These are phyloP conservation scores for Lycaon pictus DNA, from an alignment of 2,113 vertebrate genomes.

Conservation along the genomic window DNA sequence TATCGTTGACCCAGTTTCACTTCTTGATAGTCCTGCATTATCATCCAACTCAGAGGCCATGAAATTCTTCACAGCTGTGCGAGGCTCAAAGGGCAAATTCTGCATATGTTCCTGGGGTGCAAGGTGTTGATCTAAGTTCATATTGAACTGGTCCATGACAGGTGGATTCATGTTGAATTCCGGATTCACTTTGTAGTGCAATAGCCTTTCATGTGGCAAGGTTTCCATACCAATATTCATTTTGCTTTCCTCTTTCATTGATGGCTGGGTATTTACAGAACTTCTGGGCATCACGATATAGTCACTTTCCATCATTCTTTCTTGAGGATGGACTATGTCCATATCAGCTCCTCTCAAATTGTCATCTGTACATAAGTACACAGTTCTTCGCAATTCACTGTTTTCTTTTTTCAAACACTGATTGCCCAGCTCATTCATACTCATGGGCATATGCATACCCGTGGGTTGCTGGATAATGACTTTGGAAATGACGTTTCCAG, in stretches of 20 bases:
- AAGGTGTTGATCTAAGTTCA: constrained; percentile 96
- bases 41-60: constrained; percentile 98
- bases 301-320: constrained; percentile 98
- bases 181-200: constrained; percentile 98
- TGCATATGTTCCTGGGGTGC: constrained; percentile 96
- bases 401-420: constrained; percentile 94
- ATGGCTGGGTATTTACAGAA: constrained; percentile 92
- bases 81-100: constrained; percentile 97
- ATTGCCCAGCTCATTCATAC: constrained; percentile 94
- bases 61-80: constrained; percentile 99
- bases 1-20: constrained; percentile 99
- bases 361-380: constrained; percentile 98
- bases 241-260: constrained; percentile 97
- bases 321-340: constrained; percentile 94
- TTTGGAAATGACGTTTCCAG: constrained; percentile 99
- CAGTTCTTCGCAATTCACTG: constrained; percentile 95
- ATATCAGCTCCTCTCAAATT: constrained; percentile 95
- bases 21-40: constrained; percentile 94
- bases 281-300: constrained; percentile 98
- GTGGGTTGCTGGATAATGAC: constrained; percentile 98
- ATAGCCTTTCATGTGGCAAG: constrained; percentile 95
- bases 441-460: constrained; percentile 95
- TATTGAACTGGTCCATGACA: constrained; percentile 96
- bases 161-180: constrained; percentile 96
- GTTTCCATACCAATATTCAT: constrained; percentile 97